A percentile compares a stretch with the other conserved stretches of the same genome.
These are phyloP conservation scores for Nemapogon koenigi DNA, from an alignment of 2,888 invertebrate species.

Conservation along the genomic window DNA sequence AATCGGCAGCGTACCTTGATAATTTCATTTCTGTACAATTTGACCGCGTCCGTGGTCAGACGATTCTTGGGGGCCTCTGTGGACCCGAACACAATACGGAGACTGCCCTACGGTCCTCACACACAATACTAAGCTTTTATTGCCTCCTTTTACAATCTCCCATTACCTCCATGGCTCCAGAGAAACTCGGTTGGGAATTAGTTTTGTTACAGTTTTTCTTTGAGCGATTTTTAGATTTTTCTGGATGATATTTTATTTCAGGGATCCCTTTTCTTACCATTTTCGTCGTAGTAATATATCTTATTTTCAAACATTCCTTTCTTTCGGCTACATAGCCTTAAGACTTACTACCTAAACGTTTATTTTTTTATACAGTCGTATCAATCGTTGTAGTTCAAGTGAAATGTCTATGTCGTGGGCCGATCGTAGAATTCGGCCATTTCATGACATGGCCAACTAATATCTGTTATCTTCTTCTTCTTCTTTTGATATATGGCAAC, in stretches of 20 bases:
- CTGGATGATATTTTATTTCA: constrained; percentile 11
- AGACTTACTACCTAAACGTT: no score
- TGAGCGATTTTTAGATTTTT: constrained; percentile 45
- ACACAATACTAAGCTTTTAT: constrained; percentile 65
- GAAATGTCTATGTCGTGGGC: no score
- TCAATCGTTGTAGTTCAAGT: no score
- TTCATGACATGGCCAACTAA: no score
- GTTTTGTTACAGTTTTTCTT: constrained; percentile 51
- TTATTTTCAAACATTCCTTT: no score
- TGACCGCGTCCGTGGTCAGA: constrained; percentile 62
- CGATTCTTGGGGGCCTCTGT: constrained; percentile 56
- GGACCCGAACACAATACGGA: constrained; percentile 56
- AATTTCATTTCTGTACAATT: constrained; percentile 67
- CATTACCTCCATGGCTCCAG: constrained; percentile 56
- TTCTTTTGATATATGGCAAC: no score
- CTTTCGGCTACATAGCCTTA: no score
- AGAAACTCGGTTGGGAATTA: constrained; percentile 47
- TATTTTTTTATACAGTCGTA: no score
- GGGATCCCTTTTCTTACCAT: neutral
- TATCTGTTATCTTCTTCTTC: no score
- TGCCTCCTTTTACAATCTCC: constrained; percentile 64
- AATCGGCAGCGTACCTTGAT: constrained; percentile 66
- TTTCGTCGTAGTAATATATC: neutral
- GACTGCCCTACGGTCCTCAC: constrained; percentile 55
- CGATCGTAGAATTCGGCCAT: no score